These are phyloP conservation scores for Sphenopsis melanotis DNA, from an alignment of 2,797 vertebrate genomes.

Conservation along the genomic window DNA sequence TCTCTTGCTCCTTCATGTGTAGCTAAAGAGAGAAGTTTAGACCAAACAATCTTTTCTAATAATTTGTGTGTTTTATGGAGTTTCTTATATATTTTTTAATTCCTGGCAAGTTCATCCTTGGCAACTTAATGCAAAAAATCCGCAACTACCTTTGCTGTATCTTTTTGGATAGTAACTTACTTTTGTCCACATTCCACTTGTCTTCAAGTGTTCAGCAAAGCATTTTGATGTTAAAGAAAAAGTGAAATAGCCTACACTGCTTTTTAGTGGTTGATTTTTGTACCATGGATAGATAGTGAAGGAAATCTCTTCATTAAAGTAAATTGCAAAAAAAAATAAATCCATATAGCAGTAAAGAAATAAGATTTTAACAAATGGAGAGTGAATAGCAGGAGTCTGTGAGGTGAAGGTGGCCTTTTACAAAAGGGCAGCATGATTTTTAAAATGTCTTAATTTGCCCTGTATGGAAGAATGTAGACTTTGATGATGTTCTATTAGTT, in stretches of 20 bases:
- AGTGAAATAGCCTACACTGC: background rate
- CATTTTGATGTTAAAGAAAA: background rate
- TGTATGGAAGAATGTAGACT: background rate
- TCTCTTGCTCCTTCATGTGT: background rate
- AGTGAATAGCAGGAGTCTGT: background rate
- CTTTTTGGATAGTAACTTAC: background rate
- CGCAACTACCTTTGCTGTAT: background rate
- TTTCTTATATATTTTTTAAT: background rate
- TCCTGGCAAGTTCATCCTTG: background rate
- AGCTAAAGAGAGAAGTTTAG: background rate
- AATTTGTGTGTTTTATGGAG: background rate
- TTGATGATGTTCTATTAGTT: background rate
- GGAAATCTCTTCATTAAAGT: background rate
- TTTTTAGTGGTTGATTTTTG: background rate
- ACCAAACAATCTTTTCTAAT: background rate
- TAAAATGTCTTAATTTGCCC: background rate
- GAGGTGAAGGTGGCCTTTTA: background rate
- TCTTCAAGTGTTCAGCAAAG: background rate
- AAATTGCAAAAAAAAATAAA: background rate
- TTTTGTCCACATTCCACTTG: background rate
- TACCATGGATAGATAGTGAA: background rate
- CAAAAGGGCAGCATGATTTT: background rate
- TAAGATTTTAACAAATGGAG: background rate
- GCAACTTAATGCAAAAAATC: background rate
- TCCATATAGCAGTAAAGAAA: background rate